Conservation (phyloP, 1,140 invertebrate genomes). For the Helicoverpa zea region DNA sequence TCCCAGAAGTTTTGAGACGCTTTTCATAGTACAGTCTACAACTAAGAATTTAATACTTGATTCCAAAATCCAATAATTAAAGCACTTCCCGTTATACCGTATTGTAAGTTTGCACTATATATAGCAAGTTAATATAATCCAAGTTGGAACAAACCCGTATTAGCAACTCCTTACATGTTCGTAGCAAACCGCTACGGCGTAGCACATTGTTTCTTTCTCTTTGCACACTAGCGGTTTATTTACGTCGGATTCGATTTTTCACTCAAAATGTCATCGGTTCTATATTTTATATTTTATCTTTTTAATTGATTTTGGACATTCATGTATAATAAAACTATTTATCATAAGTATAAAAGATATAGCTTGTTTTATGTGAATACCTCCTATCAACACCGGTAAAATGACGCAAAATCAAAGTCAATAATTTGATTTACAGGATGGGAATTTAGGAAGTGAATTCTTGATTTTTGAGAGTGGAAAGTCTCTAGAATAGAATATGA, state of each 20-base stretch:
- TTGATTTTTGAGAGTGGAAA: no score
- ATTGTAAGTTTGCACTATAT: slow-evolving; percentile 22
- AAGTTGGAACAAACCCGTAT: slow-evolving; percentile 42
- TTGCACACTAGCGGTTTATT: slow-evolving; percentile 29
- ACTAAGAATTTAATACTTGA: slow-evolving; percentile 12
- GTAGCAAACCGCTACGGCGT: slow-evolving; percentile 41
- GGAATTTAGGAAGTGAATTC: no score
- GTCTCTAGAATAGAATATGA: no score
- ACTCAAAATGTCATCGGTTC: not conserved
- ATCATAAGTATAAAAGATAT: no score
- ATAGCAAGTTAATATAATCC: slow-evolving; percentile 36
- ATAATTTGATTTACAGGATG: no score
- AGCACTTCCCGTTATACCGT: slow-evolving; percentile 20
- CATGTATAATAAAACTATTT: no score
- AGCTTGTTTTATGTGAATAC: no score
- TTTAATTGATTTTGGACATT: no score
- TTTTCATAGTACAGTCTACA: slow-evolving; percentile 20
- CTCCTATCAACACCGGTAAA: no score
- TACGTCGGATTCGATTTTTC: slow-evolving; percentile 3
- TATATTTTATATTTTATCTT: no score
- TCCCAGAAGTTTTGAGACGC: not conserved
- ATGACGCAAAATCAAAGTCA: no score
- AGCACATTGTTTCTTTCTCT: slow-evolving; percentile 30
- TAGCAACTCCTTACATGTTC: slow-evolving; percentile 39
- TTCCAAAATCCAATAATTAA: slow-evolving; percentile 24